phyloP scores from a whole-genome alignment of 2,797 vertebrate species.

The Thunnus albacares region DNA sequence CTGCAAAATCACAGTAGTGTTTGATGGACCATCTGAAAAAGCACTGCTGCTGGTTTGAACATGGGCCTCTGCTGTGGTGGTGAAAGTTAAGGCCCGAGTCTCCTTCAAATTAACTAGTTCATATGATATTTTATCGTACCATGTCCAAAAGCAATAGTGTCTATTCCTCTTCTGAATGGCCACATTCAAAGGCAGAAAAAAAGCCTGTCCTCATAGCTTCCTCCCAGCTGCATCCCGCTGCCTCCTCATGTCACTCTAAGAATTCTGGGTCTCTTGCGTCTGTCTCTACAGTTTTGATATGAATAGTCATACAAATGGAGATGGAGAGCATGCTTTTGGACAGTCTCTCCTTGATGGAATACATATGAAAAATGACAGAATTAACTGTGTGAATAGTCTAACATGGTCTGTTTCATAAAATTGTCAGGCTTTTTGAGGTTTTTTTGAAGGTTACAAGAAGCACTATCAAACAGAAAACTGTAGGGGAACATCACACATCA shows the following conservation, averaged over 20 bases:
- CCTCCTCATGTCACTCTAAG: not conserved
- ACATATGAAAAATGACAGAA: not conserved
- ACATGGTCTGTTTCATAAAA: no score
- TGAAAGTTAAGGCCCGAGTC: not conserved
- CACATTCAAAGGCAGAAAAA: not conserved
- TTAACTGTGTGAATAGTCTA: not conserved
- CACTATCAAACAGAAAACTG: not conserved
- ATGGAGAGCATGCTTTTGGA: no score
- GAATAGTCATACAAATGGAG: no score
- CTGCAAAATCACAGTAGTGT: not conserved
- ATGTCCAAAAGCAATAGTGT: not conserved
- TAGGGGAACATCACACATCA: not conserved
- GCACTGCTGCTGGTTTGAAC: not conserved
- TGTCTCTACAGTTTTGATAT: no score
- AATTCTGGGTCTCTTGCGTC: not conserved
- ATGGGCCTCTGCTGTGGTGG: not conserved
- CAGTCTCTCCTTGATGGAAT: no score
- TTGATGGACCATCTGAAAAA: constrained; percentile 8
- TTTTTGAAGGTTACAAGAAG: constrained; percentile 28
- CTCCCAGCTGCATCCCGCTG: not conserved
- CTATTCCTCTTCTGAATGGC: not conserved
- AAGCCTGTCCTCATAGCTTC: not conserved
- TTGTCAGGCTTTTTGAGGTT: no score
- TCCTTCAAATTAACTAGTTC: not conserved
- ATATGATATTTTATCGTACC: no score